Base-by-base conservation (phyloP, 2,888 invertebrate species). In the Amiota communis region DNA sequence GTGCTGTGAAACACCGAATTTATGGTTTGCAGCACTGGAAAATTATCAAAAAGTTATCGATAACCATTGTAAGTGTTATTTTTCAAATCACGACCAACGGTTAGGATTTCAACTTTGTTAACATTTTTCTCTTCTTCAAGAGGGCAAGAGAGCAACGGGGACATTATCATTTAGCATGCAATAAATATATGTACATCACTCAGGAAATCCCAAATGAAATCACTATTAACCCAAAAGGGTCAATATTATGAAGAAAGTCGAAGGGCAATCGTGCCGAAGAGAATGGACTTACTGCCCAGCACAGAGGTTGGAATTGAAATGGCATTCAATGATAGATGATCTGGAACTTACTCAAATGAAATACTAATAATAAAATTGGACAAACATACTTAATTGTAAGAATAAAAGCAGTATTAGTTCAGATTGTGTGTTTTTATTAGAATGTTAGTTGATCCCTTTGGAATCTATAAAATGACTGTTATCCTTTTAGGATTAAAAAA, bases 131-230 rank as follows among this genome's bases (percentile, higher is more conserved):
- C n/a, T n/a, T n/a, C n/a, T n/a, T n/a, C n/a, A n/a, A n/a, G n/a
- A n/a, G n/a, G n/a, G n/a, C n/a, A n/a, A n/a, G n/a, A n/a, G n/a
- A n/a, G 0, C 93, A 93, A 75, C 93, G 93, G 76, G 94, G 95
- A 0, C 96, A 97, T 87, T 98, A 93, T 87, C 96, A 96, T 89
- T 91, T 97, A 76, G 98, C 98, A 0, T 98, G 98, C 89, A 94
- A 94, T 59, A 94, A 94, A 87, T 97, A 95, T 88, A 97, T 96
- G 90, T 94, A 95, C 90, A 90, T 92, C 70, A 91, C 92, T 0
- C 95, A 96, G 78, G 92, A 92, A 80, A 90, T 91, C 6, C 91
- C 92, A n/a, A 85, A 92, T 13, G 93, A 93, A 56, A 91, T 93
- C 57, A 93, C 93, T 2, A 93, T n/a, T 97, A 56, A 93, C 93